Evolutionary conservation across 2,888 invertebrate genomes (phyloP).

Genomic region (Phaedon cochleariae): DNA sequence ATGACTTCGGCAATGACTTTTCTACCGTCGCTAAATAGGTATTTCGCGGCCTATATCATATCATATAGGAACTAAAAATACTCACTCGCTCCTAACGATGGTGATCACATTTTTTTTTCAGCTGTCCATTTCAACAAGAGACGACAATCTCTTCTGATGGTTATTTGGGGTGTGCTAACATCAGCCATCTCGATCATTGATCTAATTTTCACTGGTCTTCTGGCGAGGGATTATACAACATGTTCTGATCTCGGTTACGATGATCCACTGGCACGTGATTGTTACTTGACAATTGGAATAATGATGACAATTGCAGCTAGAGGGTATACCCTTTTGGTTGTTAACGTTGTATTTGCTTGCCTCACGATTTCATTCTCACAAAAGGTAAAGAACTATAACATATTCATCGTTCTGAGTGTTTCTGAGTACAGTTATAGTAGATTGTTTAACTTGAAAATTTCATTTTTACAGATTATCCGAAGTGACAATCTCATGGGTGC

Average conservation of each 20-base stretch:
- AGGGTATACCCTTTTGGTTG: constrained; percentile 61
- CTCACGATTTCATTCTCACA: constrained; percentile 32
- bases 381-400: constrained; percentile 36
- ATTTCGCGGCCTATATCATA: no score
- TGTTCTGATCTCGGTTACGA: no score
- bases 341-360: constrained; percentile 55
- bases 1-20: no score
- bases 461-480: no score
- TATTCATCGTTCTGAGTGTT: no score
- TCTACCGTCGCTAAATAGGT: no score
- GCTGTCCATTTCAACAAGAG: constrained; percentile 33
- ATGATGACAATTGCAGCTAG: constrained; percentile 59
- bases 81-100: no score
- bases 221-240: constrained; percentile 40
- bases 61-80: no score
- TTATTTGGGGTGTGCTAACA: constrained; percentile 36
- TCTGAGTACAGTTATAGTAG: no score
- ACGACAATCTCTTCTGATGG: constrained; percentile 27
- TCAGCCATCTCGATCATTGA: constrained; percentile 40
- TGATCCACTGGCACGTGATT: constrained; percentile 8
- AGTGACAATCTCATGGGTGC: no score
- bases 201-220: constrained; percentile 37
- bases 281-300: constrained; percentile 41
- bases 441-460: no score
- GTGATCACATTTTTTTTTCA: constrained; percentile 26